Base-by-base conservation (phyloP, 35 echinoderm and acorn worm genomes). In the Chiridota heheva region DNA sequence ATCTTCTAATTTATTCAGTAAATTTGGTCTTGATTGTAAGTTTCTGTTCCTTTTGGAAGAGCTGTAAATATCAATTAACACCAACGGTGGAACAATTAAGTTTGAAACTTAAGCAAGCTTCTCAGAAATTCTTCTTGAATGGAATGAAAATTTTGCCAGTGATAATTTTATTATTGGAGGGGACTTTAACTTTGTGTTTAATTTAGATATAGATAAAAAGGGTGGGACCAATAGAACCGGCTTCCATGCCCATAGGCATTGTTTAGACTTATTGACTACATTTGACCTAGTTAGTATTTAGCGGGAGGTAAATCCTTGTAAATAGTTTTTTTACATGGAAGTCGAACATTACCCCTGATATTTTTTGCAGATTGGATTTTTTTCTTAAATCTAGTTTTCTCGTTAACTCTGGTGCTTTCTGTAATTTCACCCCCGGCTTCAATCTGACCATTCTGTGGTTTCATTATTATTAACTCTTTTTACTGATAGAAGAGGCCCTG, bases 101-200 rank as follows among this genome's bases (percentile, higher is more conserved):
- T 63, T 63, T 63, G 28, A 1, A 30, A 30, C 60, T 63, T 10
- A 2, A 2, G 32, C 60, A 63, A 63, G 60, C 33, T 67, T 67
- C 63, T 67, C 40, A 36, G 31, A 8, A 36, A 20, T 36, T 36
- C 2, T 67, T 67, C 40, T 36, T 36, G 18, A 33, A 36, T 36
- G 20, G 63, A 12, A 36, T 10, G 30, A 36, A 1, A 33, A 67
- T 29, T 22, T 67, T 67, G 63, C 32, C 7, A 67, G 63, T 29
- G 63, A 67, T 36, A 18, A 4, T 36, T 36, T 67, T 33, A 2
- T 67, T 26, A 36, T 1, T 36, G 15, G 30, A 67, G 63, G 63
- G 63, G 63, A 67, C 40, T 36, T 67, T 7, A 67, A 67, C 40
- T 67, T 67, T 20, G 63, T 67, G 30, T 67, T 67, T 67, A 67